phyloP scores from a whole-genome alignment of 2,113 vertebrate genomes.

The Amblyornis subalaris region DNA sequence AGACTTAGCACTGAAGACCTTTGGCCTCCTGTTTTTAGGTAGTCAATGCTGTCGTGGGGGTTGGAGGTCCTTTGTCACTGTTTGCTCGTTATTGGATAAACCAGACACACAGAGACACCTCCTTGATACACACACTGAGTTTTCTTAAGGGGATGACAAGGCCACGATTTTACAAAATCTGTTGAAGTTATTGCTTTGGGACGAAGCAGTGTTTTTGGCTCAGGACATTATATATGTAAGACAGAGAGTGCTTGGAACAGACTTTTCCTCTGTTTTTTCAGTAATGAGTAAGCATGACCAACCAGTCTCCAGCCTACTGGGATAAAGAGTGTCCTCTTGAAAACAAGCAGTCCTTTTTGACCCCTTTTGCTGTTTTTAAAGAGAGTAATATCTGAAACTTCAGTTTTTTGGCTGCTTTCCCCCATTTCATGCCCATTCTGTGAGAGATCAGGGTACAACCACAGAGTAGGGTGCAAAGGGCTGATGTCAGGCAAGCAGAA shows the following conservation, averaged over 20 bases:
- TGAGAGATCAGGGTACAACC: neutral
- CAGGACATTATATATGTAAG: neutral
- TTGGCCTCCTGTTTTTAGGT: neutral
- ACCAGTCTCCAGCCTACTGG: neutral
- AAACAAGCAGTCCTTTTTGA: neutral
- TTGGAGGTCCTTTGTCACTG: neutral
- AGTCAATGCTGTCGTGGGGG: neutral
- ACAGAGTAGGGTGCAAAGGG: neutral
- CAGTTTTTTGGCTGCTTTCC: neutral
- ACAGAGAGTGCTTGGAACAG: neutral
- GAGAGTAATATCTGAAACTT: neutral
- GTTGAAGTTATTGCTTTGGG: neutral
- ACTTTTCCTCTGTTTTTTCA: neutral
- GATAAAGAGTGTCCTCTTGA: neutral
- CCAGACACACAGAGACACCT: neutral
- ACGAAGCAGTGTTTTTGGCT: neutral
- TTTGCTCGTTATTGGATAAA: neutral
- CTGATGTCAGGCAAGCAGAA: neutral
- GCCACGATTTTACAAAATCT: neutral
- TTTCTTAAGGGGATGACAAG: neutral
- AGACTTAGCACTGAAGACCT: neutral
- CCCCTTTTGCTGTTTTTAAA: neutral
- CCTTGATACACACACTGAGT: neutral
- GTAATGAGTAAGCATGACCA: rapidly evolving
- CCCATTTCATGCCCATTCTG: neutral